Conservation (phyloP, 35 echinoderm and acorn worm species). For the Holothuria glaberrima region DNA sequence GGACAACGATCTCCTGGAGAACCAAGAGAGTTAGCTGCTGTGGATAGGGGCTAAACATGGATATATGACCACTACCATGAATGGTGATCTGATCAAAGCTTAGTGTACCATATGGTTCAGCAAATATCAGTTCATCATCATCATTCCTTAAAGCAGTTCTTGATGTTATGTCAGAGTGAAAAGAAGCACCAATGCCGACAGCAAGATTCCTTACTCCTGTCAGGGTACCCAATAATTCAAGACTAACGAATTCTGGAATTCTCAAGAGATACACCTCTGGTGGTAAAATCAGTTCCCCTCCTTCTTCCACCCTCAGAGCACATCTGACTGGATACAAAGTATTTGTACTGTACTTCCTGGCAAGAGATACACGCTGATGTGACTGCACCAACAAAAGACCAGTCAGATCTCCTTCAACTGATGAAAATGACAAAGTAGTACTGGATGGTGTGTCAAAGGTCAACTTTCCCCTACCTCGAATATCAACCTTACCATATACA, state of each 20-base stretch:
- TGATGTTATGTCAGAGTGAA: constrained; percentile 54
- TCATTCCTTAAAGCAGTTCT: constrained; percentile 51
- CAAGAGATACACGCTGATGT: constrained; percentile 77
- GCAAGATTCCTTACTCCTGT: constrained; percentile 63
- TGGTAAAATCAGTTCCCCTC: constrained; percentile 71
- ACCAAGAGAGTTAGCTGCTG: constrained; percentile 39
- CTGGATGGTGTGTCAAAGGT: constrained; percentile 33
- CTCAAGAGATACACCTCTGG: constrained; percentile 62
- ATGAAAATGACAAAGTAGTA: constrained; percentile 55
- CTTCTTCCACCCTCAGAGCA: constrained; percentile 71
- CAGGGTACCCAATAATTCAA: constrained; percentile 66
- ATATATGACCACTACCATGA: constrained; percentile 58
- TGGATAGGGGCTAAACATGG: constrained; percentile 16
- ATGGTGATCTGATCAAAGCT: constrained; percentile 66
- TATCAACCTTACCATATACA: constrained; percentile 38
- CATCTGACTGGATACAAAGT: constrained; percentile 61
- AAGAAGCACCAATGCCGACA: constrained; percentile 57
- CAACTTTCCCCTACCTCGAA: constrained; percentile 45
- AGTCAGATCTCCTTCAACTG: constrained; percentile 73
- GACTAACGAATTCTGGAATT: constrained; percentile 8
- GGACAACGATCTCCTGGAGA: constrained; percentile 47
- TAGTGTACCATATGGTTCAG: constrained; percentile 67
- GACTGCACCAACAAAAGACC: constrained; percentile 65
- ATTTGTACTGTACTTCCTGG: constrained; percentile 55
- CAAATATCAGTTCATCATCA: constrained; percentile 45